phyloP scores from a whole-genome alignment of 1,140 invertebrate species.

The Camponotus pennsylvanicus region DNA sequence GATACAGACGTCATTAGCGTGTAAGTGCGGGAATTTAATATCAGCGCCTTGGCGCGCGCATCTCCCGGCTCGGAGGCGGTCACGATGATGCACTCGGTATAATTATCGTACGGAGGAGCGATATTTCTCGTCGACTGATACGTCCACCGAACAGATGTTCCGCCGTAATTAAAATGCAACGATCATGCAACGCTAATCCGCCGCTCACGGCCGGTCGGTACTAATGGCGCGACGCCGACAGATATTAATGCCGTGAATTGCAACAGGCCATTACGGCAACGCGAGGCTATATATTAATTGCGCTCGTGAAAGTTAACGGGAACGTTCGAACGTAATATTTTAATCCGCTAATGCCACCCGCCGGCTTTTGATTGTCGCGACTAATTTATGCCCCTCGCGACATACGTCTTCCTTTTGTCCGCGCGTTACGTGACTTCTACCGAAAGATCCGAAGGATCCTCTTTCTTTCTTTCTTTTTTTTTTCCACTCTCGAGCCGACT shows the following conservation, averaged over 20 bases:
- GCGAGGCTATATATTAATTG: constrained; percentile 71
- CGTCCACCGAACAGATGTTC: constrained; percentile 75
- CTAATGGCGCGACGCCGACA: constrained; percentile 74
- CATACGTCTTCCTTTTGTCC: background rate
- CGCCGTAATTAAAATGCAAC: constrained; percentile 75
- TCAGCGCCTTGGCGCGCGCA: constrained; percentile 46
- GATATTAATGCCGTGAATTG: constrained; percentile 74
- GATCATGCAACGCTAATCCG: constrained; percentile 65
- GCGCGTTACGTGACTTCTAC: background rate
- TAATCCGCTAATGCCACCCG: constrained; percentile 63
- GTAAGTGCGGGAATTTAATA: constrained; percentile 66
- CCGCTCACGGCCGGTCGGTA: constrained; percentile 69
- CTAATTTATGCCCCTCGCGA: constrained; percentile 41
- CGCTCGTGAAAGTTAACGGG: constrained; percentile 67
- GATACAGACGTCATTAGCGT: constrained; percentile 42
- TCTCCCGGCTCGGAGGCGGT: constrained; percentile 38
- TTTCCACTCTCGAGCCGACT: background rate
- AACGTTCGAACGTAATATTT: constrained; percentile 66
- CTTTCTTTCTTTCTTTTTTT: background rate
- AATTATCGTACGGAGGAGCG: constrained; percentile 70
- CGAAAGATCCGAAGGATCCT: background rate
- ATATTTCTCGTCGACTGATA: constrained; percentile 72
- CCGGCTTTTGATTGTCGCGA: constrained; percentile 54
- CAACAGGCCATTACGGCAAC: constrained; percentile 71
- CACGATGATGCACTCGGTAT: constrained; percentile 68